These are phyloP conservation scores for Archips crataeganus DNA, from an alignment of 2,888 invertebrate species.

Conservation along the genomic window DNA sequence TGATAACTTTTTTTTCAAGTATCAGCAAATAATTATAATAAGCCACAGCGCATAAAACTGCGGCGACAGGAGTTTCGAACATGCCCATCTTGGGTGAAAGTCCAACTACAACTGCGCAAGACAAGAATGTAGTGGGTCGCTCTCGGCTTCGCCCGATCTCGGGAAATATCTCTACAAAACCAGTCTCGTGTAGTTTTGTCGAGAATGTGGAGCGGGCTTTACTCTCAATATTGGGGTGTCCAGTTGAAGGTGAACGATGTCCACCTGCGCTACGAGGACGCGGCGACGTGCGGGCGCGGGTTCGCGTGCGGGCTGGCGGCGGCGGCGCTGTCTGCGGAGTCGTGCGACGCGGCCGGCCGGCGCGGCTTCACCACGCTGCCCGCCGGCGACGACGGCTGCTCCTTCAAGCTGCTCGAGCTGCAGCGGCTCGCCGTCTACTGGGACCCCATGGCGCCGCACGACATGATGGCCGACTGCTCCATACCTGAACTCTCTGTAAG, in stretches of 20 bases:
- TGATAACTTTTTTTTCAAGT: no score
- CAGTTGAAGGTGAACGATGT: constrained; percentile 97
- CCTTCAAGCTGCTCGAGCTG: constrained; percentile 96
- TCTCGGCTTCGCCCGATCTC: no score
- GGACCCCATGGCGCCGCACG: constrained; percentile 88
- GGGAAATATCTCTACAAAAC: no score
- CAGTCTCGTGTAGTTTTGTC: no score
- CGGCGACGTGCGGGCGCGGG: constrained; percentile 88
- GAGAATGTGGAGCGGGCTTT: no score
- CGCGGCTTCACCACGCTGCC: constrained; percentile 89
- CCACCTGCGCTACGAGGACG: constrained; percentile 98
- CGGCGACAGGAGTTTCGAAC: no score
- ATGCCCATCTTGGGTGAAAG: no score
- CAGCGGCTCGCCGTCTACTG: constrained; percentile 96
- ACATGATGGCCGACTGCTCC: constrained; percentile 89
- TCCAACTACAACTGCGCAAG: no score
- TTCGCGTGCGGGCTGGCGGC: constrained; percentile 96
- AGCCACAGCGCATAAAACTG: no score
- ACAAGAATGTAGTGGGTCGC: no score
- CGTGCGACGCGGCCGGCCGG: constrained; percentile 95
- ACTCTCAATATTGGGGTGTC: neutral
- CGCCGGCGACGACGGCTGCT: constrained; percentile 86
- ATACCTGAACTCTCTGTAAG: constrained; percentile 90
- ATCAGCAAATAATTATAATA: no score
- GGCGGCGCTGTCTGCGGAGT: constrained; percentile 95